Evolutionary conservation across 2,113 vertebrate species (phyloP), one percentile per base, ranked within the genome.

Genomic region (Mastomys coucha): DNA sequence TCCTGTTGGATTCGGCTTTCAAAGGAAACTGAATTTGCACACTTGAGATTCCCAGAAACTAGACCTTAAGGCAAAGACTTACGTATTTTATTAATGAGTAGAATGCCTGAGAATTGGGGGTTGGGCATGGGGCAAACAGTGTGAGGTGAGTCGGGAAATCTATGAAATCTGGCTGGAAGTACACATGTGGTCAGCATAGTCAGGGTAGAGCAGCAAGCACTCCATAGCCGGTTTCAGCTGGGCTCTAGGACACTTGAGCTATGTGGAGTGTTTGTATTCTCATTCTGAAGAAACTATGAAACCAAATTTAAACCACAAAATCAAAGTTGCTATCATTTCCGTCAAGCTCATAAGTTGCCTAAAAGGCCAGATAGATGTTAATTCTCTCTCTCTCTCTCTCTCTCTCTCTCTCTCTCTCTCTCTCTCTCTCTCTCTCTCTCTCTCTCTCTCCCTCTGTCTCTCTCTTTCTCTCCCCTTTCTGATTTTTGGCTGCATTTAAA

Each of bases 221-320:
- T 60, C 36, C 80, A 60, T 39, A 36, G 20, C 20, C 6, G 2
- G 5, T 58, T 24, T 58, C 36, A 39, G 36, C 36, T 26, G 53
- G 84, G 26, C 53, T 65, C 33, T 65, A 60, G 2, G 88, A 4
- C 17, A 94, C 56, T 3, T 60, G 51, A 7, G 11, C 45, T 53
- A 9, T 22, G 63, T 24, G n/a, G 26, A 60, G 5, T 75, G 7
- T 45, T 82, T 75, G 1, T 22, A 51, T 80, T 80, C 31, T 89
- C 80, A 60, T 76, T 89, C 31, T 92, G n/a, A 33, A 76, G 56
- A 92, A 73, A 81, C 16, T 65, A 5, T 85, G 16, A 94, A 89
- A 67, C 7, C 31, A n/a, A 80, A 39, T 31, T 72, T 65, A 89
- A 88, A 75, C 12, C 56, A 91, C 85, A 70, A 97, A 60, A 75